Base-by-base conservation (phyloP, 92 coral and sea anemone species). In the Anthopleura xanthogrammica region DNA sequence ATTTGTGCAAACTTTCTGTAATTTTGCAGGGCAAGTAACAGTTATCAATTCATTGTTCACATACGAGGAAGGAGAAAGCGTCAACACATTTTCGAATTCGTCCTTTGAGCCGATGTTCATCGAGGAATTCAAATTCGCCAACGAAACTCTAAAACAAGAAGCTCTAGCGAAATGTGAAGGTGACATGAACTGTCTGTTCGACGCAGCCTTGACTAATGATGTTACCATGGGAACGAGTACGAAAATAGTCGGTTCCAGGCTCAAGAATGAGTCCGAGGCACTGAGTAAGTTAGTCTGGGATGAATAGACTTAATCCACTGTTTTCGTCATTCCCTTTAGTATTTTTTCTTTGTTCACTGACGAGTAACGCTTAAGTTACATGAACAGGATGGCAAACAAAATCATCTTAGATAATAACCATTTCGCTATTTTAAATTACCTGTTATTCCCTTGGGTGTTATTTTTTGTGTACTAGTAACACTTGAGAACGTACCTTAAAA, bases 61-160 rank as follows among this genome's bases (percentile, higher is more conserved):
- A 0, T 56, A 56, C 62, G 11, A 56, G 3, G 20, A 56, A 56
- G 62, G 62, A 56, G 62, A 56, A 56, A 56, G 20, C 62, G 16
- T 56, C 62, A 56, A 56, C 62, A 56, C 62, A 17, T 56, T 56
- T 56, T 56, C 62, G 14, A 56, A 56, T 14, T 9, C 14, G 16
- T 56, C 62, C 89, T 93, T 88, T 83, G 76, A 80, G 68, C 97
- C 97, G 29, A 89, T 91, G 90, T 93, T 93, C 70, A 80, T 91
- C 14, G 90, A 91, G 77, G 91, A 93, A 76, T 86, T 88, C 22
- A 88, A 89, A 1, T 93, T 92, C 82, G 36, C 82, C 17, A 91
- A 87, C 70, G 87, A 73, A 20, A 80, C 92, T 39, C 48, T 93
- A 62, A 82, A 86, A 81, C 65, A 40, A 41, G 80, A 82, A 54